Evolutionary conservation across 2,797 vertebrate genomes (phyloP), one percentile per base, ranked within the genome.

Genomic region (Smutsia gigantea): DNA sequence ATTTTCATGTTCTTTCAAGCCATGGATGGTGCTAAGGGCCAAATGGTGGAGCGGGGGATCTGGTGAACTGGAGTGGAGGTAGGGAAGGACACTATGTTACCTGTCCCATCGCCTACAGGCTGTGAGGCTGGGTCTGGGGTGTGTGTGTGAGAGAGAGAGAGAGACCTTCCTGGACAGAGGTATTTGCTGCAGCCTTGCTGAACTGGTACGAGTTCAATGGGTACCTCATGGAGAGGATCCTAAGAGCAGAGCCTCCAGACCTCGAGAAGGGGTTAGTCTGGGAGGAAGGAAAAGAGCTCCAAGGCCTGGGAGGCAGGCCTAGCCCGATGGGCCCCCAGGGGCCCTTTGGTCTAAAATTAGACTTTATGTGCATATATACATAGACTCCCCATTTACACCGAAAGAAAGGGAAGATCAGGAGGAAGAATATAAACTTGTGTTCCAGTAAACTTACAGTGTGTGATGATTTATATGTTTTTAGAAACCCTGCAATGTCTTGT

Each of bases 251-350:
- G 84, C 78, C 37, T 87, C 29, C 75, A 59, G 74, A 19, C 31
- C 37, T 23, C 17, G 39, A 0, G 34, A 31, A 74, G 0, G 9
- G 25, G 9, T 25, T 49, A 31, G 63, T 49, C 37, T 75, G 61
- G 29, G 57, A 81, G 39, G 11, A 69, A 42, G 46, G 77, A 42
- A 81, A 81, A 42, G 23, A 68, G 25, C 37, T 31, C 9, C 29
- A 23, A 19, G 21, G 1, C 53, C 3, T 21, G 23, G 18, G 18
- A 93, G 13, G 83, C 27, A n/a, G 13, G 15, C 10, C 12, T 37
- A 19, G 37, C 27, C 12, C 1, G 0, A 17, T 10, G 53, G 7
- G 19, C n/a, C n/a, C 34, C 11, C 8, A 5, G 31, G 13, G n/a
- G 3, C 3, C 11, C 1, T 66, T 82, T 55, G 29, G 23, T 68